phyloP scores from a whole-genome alignment of 2,888 invertebrate species.

The Flabesymbios commensalis region DNA sequence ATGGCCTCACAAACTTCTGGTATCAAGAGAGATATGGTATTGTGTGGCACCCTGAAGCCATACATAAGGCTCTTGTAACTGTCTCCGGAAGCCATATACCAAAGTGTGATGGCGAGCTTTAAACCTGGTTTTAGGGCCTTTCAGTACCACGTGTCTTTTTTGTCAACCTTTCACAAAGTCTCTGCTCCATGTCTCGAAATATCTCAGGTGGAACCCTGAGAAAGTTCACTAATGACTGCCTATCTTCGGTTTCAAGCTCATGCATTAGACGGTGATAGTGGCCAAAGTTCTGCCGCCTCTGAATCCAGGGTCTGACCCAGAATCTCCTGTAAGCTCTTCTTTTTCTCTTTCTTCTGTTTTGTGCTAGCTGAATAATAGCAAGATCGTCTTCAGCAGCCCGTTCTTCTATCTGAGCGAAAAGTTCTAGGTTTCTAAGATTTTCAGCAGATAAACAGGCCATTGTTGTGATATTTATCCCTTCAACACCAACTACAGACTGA shows the following conservation, averaged over 20 bases:
- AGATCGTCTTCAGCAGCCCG: too few relatives aligned
- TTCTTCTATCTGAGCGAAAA: too few relatives aligned
- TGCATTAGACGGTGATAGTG: conserved; percentile 10
- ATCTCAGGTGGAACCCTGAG: conserved; percentile 4
- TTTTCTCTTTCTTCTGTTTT: too few relatives aligned
- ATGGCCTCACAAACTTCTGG: conserved; percentile 17
- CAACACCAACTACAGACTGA: too few relatives aligned
- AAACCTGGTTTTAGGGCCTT: conserved; percentile 10
- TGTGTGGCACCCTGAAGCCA: conserved; percentile 19
- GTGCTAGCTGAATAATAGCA: too few relatives aligned
- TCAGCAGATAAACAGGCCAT: too few relatives aligned
- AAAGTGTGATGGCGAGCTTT: conserved; percentile 21
- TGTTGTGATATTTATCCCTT: too few relatives aligned
- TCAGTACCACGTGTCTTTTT: conserved; percentile 4
- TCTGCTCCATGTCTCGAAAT: conserved; percentile 4
- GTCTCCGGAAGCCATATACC: conserved; percentile 21
- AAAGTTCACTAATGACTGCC: conserved; percentile 4
- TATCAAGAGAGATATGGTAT: conserved; percentile 11
- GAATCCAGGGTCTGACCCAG: conserved; percentile 12
- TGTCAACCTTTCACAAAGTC: neutral
- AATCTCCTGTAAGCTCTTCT: too few relatives aligned
- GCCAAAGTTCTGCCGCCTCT: conserved; percentile 6
- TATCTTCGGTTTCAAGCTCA: conserved; percentile 11
- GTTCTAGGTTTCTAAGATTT: too few relatives aligned
- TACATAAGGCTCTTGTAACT: conserved; percentile 12